Evolutionary conservation across 2,113 vertebrate species (phyloP), one percentile per base, ranked within the genome.

Genomic region (Noctilio leporinus): DNA sequence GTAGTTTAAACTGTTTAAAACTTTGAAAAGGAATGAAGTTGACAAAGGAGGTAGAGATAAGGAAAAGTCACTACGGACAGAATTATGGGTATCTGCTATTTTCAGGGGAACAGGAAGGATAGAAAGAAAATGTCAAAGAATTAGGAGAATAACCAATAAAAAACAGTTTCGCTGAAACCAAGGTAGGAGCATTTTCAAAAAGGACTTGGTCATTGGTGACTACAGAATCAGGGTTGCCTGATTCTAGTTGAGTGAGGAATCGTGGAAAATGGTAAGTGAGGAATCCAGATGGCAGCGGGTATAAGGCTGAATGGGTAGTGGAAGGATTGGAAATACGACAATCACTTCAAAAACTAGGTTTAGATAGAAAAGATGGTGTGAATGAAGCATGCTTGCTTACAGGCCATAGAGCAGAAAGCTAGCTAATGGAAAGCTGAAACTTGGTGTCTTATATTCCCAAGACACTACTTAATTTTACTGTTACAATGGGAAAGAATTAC

Each of bases 1-100:
- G 38, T 83, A 83, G 62, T 89, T 86, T 76, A 75, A 91, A 84
- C 65, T 72, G 22, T 75, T 80, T 80, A 81, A 81, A 92, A 85
- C 65, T 77, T 45, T 78, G 16, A 51, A 30, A 87, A 75, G 86
- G 73, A 86, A 49, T 51, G 20, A 53, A 75, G 62, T 49, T 64
- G n/a, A 86, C 30, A 7, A 55, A n/a, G 57, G 16, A 82, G 45
- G 26, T 73, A 72, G 19, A 91, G 4, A 84, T 14, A 87, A 94
- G 33, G 53, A 89, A 49, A 82, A 3, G 47, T 94, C 33, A 85
- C 51, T 92, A 51, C 80, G 5, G 19, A 38, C 10, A n/a, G n/a
- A 75, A 62, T 67, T 67, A 84, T 55, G 24, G 11, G 26, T 92
- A 10, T 62, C 28, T 85, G 1, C 88, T 40, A 69, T 19, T 81